Evolutionary conservation across 2,888 invertebrate genomes (phyloP), one percentile per base, ranked within the genome.

Genomic region (Megamerina dolium): DNA sequence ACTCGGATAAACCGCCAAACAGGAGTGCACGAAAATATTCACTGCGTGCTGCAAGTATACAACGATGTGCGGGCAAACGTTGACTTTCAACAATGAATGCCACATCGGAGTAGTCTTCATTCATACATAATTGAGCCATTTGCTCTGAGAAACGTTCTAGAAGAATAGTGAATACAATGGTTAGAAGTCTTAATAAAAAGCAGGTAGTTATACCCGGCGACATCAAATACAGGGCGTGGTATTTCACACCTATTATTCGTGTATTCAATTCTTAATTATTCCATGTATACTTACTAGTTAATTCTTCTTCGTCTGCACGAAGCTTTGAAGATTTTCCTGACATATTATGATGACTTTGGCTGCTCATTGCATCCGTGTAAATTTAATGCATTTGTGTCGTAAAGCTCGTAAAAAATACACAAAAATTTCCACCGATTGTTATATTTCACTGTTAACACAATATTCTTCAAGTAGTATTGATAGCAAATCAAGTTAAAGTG

Each of bases 31-130:
- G 78, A 72, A 97, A 99, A 74, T 96, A 99, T 60, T 95, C 90
- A 64, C 95, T 94, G 59, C 97, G 79, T 20, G 94, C 89, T 0
- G 97, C 97, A 41, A 99, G 76, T 31, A 99, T 89, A 5, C 95
- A 82, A 0, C 71, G 65, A 52, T 72, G 72, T 18, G 70, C 72
- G n/a, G 70, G 70, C 38, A 72, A 41, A 12, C 50, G 62, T 47
- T 68, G 62, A 38, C 85, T 86, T 64, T 91, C 92, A 37, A 97
- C 90, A 27, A 91, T 74, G 42, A 96, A 76, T 1, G 83, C 83
- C 41, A 97, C 84, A 75, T 97, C 97, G 8, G 90, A 86, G 72
- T 91, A 95, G 63, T 92, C 89, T 37, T 86, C 83, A 43, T 85
- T 89, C 55, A 90, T 76, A 66, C 87, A 92, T 36, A 96, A 75